Base-by-base conservation (phyloP, 2,888 invertebrate genomes). In the Agonopterix subpropinquella region DNA sequence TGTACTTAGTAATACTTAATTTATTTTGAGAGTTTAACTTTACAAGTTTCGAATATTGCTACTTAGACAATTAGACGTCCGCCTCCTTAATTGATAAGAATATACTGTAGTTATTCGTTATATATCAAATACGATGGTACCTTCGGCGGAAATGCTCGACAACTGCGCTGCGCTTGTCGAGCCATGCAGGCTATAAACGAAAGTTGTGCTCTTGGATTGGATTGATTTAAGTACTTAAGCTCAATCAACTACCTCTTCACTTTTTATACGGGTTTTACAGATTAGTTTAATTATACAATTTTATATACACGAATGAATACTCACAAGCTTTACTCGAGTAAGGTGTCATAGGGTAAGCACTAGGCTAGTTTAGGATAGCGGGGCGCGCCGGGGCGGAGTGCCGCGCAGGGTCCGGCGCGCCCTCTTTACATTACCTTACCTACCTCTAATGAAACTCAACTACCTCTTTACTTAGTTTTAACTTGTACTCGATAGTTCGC, bases 221-320 rank as follows among this genome's bases (percentile, higher is more conserved):
- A 78, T 82, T 80, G 76, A 80, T 83, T 83, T 82, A 80, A 81
- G 84, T 85, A 86, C 87, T 86, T 84, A 87, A 86, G 85, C 86
- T 86, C 83, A 86, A 86, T 80, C 78, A 84, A 77, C 82, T 87
- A 88, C 87, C 87, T 87, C 87, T 87, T 86, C 85, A 85, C 80
- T 84, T 87, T 85, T 87, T 87, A 86, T 87, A 87, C 87, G 88
- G 88, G 87, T 88, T 87, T 79, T 87, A 86, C 85, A 87, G 80
- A 86, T 83, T 87, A 87, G 87, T 87, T 86, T 86, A 88, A 88
- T 87, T 87, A 87, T 88, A 88, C 87, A 88, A 82, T 82, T 76
- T 83, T 82, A 82, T 85, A 86, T 81, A 85, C 83, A 85, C 77
- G 80, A 86, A 80, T 77, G 65, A 88, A 88, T 88, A 88, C 87